These are phyloP conservation scores for Carabus problematicus DNA, from an alignment of 2,888 invertebrate species.

Conservation along the genomic window DNA sequence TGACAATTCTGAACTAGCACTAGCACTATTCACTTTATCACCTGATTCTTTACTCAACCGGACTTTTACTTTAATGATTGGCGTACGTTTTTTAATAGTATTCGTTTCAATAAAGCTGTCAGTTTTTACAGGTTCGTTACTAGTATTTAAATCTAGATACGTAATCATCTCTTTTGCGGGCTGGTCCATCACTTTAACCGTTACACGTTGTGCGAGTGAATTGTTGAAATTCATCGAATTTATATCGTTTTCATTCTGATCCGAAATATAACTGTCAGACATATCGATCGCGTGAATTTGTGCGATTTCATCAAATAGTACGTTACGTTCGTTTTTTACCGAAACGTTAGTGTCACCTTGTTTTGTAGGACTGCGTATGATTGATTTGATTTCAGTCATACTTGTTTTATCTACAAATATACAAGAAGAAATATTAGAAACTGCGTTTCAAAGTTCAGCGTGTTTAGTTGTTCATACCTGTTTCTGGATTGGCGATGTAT, in stretches of 20 bases:
- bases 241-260: conserved; percentile 17
- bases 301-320: conserved; percentile 25
- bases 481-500: conserved; percentile 5
- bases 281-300: conserved; percentile 13
- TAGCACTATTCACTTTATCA: not conserved
- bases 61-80: conserved; percentile 28
- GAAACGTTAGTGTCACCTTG: not conserved
- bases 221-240: conserved; percentile 12
- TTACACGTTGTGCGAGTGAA: conserved; percentile 2
- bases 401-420: conserved; percentile 27
- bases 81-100: not conserved
- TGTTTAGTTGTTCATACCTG: conserved; percentile 16
- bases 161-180: conserved; percentile 15
- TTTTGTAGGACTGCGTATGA: conserved; percentile 11
- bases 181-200: conserved; percentile 23
- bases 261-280: not conserved
- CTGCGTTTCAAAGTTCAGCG: not conserved
- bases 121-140: conserved; percentile 11
- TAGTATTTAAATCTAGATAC: conserved; percentile 17
- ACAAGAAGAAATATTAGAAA: not conserved
- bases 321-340: not conserved
- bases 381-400: conserved; percentile 26
- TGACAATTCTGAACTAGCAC: not conserved
- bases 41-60: conserved; percentile 17
- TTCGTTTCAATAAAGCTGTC: not conserved